A percentile compares a stretch with the other conserved stretches of the same genome.
Conservation (phyloP, 92 coral and sea anemone species). For the Zoanthus solanderi region DNA sequence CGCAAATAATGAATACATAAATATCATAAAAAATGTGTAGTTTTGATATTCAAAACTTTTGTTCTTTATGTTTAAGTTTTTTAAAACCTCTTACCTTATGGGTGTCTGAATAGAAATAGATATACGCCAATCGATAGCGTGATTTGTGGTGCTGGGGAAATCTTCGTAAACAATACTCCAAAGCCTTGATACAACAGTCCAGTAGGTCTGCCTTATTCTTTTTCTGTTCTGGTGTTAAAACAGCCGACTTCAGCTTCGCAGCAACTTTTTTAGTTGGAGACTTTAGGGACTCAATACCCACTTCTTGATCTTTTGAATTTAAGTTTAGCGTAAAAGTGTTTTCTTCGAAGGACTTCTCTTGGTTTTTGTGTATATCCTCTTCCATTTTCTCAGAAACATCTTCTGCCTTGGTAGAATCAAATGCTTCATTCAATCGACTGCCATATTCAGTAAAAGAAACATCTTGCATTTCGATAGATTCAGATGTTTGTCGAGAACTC, state of each 20-base stretch:
- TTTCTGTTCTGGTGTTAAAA: conserved; percentile 75
- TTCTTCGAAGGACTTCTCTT: background rate
- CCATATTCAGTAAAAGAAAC: background rate
- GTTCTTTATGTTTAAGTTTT: background rate
- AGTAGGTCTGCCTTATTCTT: conserved; percentile 72
- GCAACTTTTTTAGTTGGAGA: conserved; percentile 23
- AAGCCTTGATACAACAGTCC: conserved; percentile 80
- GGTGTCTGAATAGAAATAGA: conserved; percentile 73
- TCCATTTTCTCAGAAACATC: conserved; percentile 18
- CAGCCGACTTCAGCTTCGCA: conserved; percentile 13
- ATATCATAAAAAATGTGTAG: background rate
- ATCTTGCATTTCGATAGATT: background rate
- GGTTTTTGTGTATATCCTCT: background rate
- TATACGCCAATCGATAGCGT: conserved; percentile 94
- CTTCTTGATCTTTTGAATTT: background rate
- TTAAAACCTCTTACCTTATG: conserved; percentile 76
- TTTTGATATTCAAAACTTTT: background rate
- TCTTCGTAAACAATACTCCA: conserved; percentile 88
- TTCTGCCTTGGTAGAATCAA: conserved; percentile 5
- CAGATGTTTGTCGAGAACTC: background rate
- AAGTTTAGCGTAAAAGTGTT: background rate
- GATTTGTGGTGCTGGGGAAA: conserved; percentile 99
- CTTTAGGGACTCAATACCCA: conserved; percentile 17
- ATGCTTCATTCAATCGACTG: conserved; percentile 1
- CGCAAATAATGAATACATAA: too few species aligned